Evolutionary conservation across 1,140 invertebrate genomes (phyloP).

Genomic region (Sinella curviseta): DNA sequence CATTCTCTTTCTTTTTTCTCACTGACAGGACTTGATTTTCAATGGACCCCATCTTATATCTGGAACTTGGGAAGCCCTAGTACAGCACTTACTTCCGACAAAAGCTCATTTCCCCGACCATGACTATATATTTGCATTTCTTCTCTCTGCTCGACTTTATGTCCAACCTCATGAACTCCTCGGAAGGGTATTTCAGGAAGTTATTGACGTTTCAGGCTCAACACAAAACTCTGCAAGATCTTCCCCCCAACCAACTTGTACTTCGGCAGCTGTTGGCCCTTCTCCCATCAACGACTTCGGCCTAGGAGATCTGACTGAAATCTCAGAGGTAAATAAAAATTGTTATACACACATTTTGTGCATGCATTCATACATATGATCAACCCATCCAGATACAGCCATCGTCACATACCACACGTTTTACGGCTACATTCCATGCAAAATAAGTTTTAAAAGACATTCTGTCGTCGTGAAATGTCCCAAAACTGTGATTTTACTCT

Average conservation of each 20-base stretch:
- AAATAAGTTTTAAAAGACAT: background rate
- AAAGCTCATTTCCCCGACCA: constrained; percentile 82
- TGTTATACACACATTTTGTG: background rate
- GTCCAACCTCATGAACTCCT: constrained; percentile 88
- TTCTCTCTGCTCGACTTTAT: constrained; percentile 86
- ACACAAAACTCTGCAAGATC: background rate
- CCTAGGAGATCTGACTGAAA: background rate
- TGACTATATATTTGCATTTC: constrained; percentile 87
- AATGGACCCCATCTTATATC: constrained; percentile 66
- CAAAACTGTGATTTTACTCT: background rate
- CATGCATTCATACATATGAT: background rate
- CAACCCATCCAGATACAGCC: background rate
- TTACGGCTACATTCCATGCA: background rate
- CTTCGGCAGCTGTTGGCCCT: background rate
- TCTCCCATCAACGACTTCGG: background rate
- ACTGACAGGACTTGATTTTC: constrained; percentile 21
- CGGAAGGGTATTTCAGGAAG: constrained; percentile 52
- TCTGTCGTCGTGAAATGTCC: background rate
- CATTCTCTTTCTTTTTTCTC: background rate
- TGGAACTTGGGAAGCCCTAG: constrained; percentile 78
- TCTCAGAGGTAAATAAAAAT: constrained; percentile 8
- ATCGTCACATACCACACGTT: background rate
- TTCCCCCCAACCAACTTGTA: background rate
- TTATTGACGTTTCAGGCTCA: constrained; percentile 15
- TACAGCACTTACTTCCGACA: constrained; percentile 86